Evolutionary conservation across 1,140 invertebrate species (phyloP).

Genomic region (Tigriopus japonicus): DNA sequence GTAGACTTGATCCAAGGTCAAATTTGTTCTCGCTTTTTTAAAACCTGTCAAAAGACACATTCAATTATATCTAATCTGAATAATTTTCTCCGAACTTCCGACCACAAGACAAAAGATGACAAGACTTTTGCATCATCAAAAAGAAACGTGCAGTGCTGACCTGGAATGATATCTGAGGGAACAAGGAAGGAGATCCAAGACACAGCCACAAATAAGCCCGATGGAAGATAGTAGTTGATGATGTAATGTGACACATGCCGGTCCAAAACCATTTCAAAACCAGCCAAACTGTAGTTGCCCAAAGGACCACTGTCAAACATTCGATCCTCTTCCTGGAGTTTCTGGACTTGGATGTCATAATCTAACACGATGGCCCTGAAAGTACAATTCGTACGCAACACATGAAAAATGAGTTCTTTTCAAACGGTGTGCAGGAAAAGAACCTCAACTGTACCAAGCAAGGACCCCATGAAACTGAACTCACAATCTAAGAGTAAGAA

Average conservation of each 20-base stretch:
- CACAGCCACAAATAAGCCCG: conserved; percentile 13
- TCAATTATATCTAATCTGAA: too few relatives aligned
- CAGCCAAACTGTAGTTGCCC: conserved; percentile 9
- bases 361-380: conserved; percentile 3
- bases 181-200: conserved; percentile 15
- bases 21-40: too few relatives aligned
- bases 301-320: conserved; percentile 3
- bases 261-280: conserved; percentile 6
- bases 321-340: not conserved
- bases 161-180: conserved; percentile 15
- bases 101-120: too few relatives aligned
- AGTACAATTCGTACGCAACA: not conserved
- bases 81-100: too few relatives aligned
- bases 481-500: too few relatives aligned
- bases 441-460: too few relatives aligned
- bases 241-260: conserved; percentile 10
- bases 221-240: conserved; percentile 11
- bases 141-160: not conserved
- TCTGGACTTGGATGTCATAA: conserved; percentile 8
- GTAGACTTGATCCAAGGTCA: too few relatives aligned
- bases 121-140: too few relatives aligned
- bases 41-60: too few relatives aligned
- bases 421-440: too few relatives aligned
- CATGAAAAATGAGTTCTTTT: too few relatives aligned
- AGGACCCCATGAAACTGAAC: too few relatives aligned